These are phyloP conservation scores for Odocoileus virginianus DNA, from an alignment of 2,113 vertebrate genomes.

Conservation along the genomic window DNA sequence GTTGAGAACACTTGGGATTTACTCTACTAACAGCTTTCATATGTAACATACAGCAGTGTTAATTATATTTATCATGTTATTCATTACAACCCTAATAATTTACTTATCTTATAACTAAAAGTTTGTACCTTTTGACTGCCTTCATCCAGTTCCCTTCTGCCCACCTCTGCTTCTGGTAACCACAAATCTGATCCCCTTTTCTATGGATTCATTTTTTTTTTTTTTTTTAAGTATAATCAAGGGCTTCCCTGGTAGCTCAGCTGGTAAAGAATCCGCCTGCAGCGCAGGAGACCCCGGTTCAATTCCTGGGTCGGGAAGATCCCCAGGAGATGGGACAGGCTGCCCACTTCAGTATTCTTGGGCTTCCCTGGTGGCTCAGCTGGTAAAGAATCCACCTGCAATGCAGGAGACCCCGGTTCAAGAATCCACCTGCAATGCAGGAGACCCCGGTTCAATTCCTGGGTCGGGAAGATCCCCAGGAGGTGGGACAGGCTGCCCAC, in stretches of 20 bases:
- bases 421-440: not conserved
- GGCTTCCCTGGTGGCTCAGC: not conserved
- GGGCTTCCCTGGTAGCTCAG: not conserved
- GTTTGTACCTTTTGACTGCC: not conserved
- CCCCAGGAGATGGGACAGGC: not conserved
- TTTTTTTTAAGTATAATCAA: not conserved
- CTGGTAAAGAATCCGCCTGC: not conserved
- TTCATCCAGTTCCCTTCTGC: not conserved
- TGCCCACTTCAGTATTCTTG: not conserved
- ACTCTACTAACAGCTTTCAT: not conserved
- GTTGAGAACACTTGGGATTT: not conserved
- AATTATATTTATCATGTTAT: not conserved
- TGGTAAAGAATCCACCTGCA: not conserved
- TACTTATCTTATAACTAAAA: not conserved
- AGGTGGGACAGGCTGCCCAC: not conserved
- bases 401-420: not conserved
- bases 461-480: not conserved
- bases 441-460: not conserved
- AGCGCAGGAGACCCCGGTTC: not conserved
- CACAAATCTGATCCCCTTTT: not conserved
- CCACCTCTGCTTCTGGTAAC: not conserved
- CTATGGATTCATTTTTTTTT: not conserved
- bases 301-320: not conserved
- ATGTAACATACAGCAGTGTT: not conserved
- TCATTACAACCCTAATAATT: not conserved